Evolutionary conservation across 2,113 vertebrate species (phyloP).

Genomic region (Cisticola juncidis): DNA sequence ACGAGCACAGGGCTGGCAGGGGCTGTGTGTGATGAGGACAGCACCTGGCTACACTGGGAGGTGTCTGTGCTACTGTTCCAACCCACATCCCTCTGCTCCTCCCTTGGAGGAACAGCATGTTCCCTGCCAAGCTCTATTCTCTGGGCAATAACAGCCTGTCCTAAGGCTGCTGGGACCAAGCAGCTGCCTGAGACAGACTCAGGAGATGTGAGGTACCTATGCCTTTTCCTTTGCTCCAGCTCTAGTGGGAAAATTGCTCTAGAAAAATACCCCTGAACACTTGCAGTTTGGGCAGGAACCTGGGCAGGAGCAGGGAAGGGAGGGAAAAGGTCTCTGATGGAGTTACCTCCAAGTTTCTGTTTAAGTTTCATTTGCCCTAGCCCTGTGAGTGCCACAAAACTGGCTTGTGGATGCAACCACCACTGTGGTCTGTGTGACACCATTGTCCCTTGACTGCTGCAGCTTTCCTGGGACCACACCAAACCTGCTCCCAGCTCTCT

Average conservation of each 20-base stretch:
- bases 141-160: neutral
- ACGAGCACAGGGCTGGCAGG: rapidly evolving
- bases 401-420: neutral
- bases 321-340: neutral
- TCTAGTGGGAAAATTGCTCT: neutral
- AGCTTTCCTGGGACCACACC: neutral
- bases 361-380: neutral
- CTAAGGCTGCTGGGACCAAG: neutral
- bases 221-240: neutral
- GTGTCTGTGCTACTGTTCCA: neutral
- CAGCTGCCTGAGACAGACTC: neutral
- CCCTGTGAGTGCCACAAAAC: rapidly evolving
- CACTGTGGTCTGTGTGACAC: rapidly evolving
- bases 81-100: neutral
- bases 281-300: neutral
- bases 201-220: neutral
- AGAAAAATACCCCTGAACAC: neutral
- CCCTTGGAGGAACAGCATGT: rapidly evolving
- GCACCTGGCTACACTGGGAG: neutral
- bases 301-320: neutral
- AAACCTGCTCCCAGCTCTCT: neutral
- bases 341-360: neutral
- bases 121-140: neutral
- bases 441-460: neutral
- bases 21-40: neutral